Conservation (phyloP, 1,140 invertebrate genomes). For the Mercenaria mercenaria region DNA sequence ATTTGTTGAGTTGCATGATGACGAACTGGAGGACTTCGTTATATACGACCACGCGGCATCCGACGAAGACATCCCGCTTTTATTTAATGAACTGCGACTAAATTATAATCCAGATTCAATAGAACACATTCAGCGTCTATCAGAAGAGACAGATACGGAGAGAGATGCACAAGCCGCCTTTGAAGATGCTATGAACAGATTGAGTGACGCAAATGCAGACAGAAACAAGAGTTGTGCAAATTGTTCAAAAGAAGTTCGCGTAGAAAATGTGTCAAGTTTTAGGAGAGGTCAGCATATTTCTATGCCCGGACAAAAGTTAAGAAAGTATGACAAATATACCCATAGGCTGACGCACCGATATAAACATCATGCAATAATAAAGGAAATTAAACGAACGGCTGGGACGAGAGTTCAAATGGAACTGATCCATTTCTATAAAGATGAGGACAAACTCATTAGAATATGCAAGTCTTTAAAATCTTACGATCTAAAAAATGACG, state of each 20-base stretch:
- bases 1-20: not conserved
- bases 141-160: not conserved
- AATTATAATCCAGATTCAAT: not conserved
- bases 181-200: not conserved
- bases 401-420: not conserved
- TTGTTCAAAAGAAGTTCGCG: constrained; percentile 14
- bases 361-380: constrained; percentile 40
- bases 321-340: not conserved
- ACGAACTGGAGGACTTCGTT: too few relatives aligned
- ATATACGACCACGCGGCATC: too few relatives aligned
- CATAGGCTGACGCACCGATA: not conserved
- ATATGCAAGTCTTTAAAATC: constrained; percentile 1
- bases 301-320: not conserved
- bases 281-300: constrained; percentile 46
- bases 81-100: not conserved
- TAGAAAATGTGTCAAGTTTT: not conserved
- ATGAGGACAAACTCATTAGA: not conserved
- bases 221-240: constrained; percentile 20
- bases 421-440: constrained; percentile 22
- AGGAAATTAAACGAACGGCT: not conserved
- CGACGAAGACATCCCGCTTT: not conserved
- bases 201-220: not conserved
- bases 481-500: constrained; percentile 21
- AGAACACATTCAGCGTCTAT: not conserved
- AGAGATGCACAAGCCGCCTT: not conserved